phyloP scores from a whole-genome alignment of 2,113 vertebrate genomes.

The Salminus brasiliensis region DNA sequence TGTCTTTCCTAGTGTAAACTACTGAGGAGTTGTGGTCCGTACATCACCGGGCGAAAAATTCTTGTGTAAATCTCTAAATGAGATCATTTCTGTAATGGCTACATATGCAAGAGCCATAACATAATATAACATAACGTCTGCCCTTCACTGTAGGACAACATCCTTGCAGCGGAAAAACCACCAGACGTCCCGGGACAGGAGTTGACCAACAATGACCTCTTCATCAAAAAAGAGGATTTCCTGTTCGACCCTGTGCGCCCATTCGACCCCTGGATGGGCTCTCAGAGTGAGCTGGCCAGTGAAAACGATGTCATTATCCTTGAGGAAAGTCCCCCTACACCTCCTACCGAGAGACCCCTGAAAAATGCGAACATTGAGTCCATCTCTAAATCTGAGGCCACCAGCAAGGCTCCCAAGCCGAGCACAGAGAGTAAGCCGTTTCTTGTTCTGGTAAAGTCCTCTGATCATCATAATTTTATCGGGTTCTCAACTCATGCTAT shows the following conservation, averaged over 20 bases:
- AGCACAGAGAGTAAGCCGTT: slow-evolving; percentile 38
- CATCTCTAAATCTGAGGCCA: slow-evolving; percentile 13
- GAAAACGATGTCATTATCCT: slow-evolving; percentile 72
- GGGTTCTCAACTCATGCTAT: too few species aligned
- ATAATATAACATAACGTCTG: too few species aligned
- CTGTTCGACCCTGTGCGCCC: slow-evolving; percentile 53
- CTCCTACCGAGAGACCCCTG: background rate
- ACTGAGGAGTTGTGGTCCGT: too few species aligned
- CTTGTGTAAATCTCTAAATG: background rate
- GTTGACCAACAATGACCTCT: slow-evolving; percentile 41
- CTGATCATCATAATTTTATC: too few species aligned
- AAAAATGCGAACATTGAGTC: slow-evolving; percentile 30
- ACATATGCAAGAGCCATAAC: background rate
- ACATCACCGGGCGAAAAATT: too few species aligned
- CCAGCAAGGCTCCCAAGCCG: background rate
- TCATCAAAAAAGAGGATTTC: slow-evolving; percentile 70
- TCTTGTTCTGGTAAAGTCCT: too few species aligned
- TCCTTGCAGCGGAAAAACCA: slow-evolving; percentile 73
- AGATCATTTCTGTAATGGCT: background rate
- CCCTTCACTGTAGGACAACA: slow-evolving; percentile 66
- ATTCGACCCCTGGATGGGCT: slow-evolving; percentile 58
- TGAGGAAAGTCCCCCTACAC: slow-evolving; percentile 57
- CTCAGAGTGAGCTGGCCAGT: slow-evolving; percentile 29
- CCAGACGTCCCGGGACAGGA: slow-evolving; percentile 68
- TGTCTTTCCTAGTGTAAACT: background rate